Base-by-base conservation (phyloP, 2,797 vertebrate species). In the Cyprinella venusta region DNA sequence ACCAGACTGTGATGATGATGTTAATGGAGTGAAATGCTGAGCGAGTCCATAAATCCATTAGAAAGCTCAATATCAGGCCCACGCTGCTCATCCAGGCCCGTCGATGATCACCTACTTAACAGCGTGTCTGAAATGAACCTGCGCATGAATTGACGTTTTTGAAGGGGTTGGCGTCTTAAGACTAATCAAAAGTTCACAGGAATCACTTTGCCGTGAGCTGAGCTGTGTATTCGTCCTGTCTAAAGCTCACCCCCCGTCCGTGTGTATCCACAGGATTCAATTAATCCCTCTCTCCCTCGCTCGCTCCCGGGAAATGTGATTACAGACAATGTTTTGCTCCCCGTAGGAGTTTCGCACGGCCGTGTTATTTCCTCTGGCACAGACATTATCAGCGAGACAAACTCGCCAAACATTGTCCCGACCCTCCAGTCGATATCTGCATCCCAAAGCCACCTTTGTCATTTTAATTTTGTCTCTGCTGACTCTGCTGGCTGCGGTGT, bases 31-130 rank as follows among this genome's bases (percentile, higher is more conserved):
- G 81, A 84, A 80, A 87, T 84, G 69, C 72, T 33, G 74, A 59
- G 83, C 76, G 77, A 86, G 85, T 76, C 86, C 88, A 68, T 79
- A 88, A 93, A 93, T 90, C 88, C 84, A 89, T 93, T 88, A 88
- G 84, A 86, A 38, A 79, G 77, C 77, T 67, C 63, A 54, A 79
- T 52, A 87, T 91, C 89, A 30, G 86, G 74, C 54, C 24, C 42
- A 87, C 74, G 52, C 56, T 18, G 40, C 80, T 79, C 82, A 63
- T 36, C 75, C 52, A 30, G 59, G 42, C 45, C 61, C 30, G 16
- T 59, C 30, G 75, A 86, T 70, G 76, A 79, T 85, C 48, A 77
- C 64, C 64, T 76, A 61, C 38, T 64, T 40, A 64, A 65, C 40
- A 15, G 40, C 26, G 0, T 33, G 76, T 78, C 24, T 78, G 18